Evolutionary conservation across 2,797 vertebrate genomes (phyloP).

Genomic region (Scyliorhinus canicula): DNA sequence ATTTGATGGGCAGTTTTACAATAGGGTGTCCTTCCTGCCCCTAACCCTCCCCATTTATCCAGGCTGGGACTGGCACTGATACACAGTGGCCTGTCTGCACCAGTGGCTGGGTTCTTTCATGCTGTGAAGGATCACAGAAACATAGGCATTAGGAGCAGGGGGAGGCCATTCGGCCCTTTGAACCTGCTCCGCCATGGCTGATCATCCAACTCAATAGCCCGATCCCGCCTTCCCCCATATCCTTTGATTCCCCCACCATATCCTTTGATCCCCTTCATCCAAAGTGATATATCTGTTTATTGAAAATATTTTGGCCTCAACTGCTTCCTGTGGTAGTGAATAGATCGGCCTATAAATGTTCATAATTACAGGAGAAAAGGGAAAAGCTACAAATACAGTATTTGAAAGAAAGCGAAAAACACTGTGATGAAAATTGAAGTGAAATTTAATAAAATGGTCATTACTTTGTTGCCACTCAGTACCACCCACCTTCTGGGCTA

Average conservation of each 20-base stretch:
- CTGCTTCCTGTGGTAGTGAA: too few relatives aligned
- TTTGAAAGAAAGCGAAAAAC: background rate
- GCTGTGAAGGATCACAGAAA: too few relatives aligned
- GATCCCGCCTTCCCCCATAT: too few relatives aligned
- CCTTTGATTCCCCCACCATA: too few relatives aligned
- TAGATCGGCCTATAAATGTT: too few relatives aligned
- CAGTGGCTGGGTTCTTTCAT: background rate
- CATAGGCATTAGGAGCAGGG: too few relatives aligned
- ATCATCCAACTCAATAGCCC: too few relatives aligned
- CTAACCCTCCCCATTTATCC: background rate
- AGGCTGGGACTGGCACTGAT: background rate
- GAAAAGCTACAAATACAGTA: background rate
- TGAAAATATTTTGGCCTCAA: too few relatives aligned
- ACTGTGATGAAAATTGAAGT: background rate
- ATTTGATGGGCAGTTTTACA: background rate
- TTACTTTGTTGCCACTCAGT: background rate
- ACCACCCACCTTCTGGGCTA: slow-evolving; percentile 74
- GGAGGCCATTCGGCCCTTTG: too few relatives aligned
- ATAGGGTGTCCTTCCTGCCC: background rate
- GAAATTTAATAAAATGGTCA: background rate
- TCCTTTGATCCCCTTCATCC: too few relatives aligned
- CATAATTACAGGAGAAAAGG: background rate
- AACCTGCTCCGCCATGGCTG: too few relatives aligned
- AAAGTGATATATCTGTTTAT: too few relatives aligned
- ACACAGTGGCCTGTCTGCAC: background rate